Conservation (phyloP, 2,113 vertebrate genomes). For the Nycticebus coucang region DNA sequence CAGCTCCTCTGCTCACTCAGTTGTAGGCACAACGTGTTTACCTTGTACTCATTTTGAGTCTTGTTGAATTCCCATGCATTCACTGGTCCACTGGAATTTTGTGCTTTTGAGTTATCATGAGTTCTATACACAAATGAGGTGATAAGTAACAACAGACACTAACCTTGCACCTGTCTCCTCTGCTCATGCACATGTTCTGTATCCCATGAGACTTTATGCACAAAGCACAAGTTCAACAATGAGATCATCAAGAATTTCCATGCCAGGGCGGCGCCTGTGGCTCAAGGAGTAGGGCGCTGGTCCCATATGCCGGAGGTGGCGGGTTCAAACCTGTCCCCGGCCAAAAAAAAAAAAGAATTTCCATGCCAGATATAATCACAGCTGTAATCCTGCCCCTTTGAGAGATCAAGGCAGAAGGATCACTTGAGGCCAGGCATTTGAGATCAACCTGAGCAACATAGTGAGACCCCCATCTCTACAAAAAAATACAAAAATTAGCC, state of each 20-base stretch:
- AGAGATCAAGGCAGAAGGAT: too few species aligned
- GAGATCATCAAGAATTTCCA: neutral
- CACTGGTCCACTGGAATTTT: neutral
- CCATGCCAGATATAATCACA: neutral
- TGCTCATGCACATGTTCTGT: neutral
- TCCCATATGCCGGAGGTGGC: too few species aligned
- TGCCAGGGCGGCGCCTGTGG: too few species aligned
- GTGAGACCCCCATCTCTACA: too few species aligned
- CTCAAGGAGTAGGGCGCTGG: too few species aligned
- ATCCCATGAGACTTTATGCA: neutral
- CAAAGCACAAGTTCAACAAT: neutral
- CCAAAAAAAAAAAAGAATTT: too few species aligned
- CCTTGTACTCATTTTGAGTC: neutral
- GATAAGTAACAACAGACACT: accelerated
- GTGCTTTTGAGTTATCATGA: neutral
- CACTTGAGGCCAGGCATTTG: too few species aligned
- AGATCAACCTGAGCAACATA: too few species aligned
- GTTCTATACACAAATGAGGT: neutral
- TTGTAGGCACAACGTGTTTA: neutral
- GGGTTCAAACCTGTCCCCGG: too few species aligned
- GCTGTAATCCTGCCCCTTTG: too few species aligned
- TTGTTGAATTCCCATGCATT: neutral
- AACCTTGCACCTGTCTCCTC: neutral
- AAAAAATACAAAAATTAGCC: too few species aligned
- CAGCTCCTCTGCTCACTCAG: neutral